Percentiles rank a stretch among this genome's conserved stretches.
These are phyloP conservation scores for Mastigias papua DNA, from an alignment of 30 jellyfish, hydroid and myxozoan species.

Conservation along the genomic window DNA sequence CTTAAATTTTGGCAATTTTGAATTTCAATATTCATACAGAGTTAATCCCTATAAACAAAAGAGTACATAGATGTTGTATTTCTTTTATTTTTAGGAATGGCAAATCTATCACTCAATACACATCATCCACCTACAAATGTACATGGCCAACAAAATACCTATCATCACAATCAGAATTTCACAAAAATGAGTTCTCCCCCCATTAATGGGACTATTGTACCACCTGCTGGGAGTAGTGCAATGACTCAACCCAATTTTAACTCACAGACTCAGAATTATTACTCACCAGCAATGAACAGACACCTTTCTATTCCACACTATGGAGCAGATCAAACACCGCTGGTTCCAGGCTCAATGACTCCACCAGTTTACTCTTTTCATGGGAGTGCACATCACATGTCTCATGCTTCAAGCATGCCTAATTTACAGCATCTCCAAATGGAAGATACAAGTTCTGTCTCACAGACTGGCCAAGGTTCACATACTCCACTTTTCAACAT, in stretches of 20 bases:
- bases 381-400: constrained; percentile 30
- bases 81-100: constrained; percentile 34
- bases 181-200: constrained; percentile 6
- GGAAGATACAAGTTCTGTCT: neutral
- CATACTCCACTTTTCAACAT: constrained; percentile 45
- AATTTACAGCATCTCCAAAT: constrained; percentile 8
- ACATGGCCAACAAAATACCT: constrained; percentile 20
- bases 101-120: constrained; percentile 35
- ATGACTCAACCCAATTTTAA: constrained; percentile 3
- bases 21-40: too few relatives aligned
- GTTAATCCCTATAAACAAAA: too few relatives aligned
- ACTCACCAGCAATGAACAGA: neutral
- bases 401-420: constrained; percentile 75
- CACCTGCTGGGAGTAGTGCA: neutral
- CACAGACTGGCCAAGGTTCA: neutral
- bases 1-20: too few relatives aligned
- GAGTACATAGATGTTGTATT: too few relatives aligned
- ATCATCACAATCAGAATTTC: neutral
- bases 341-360: constrained; percentile 49
- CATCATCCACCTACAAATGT: constrained; percentile 4
- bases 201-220: neutral
- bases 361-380: constrained; percentile 35
- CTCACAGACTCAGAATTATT: neutral
- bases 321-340: constrained; percentile 9
- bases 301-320: constrained; percentile 6